Evolutionary conservation across 1,140 invertebrate genomes (phyloP), one percentile per base, ranked within the genome.

Genomic region (roundworm (Caenorhabditis elegans)): DNA sequence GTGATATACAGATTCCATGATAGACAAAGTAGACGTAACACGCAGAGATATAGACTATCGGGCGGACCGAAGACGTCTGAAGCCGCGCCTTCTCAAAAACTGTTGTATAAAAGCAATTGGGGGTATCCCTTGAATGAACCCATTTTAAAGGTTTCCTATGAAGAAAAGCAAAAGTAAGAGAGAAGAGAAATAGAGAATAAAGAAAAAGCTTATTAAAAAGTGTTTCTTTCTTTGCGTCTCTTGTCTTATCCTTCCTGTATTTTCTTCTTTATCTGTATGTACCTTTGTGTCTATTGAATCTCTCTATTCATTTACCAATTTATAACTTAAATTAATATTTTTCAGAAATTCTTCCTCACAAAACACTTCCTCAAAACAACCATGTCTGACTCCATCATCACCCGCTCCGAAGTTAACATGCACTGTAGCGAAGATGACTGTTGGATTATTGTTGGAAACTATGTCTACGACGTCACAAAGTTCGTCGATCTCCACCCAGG

Each of bases 381-480:
- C 60, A 70, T 70, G 60, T 70, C 60, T 70, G 60, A 70, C 39
- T 19, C 60, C 26, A 70, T 70, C n/a, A 70, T 80, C 79, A 80
- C 82, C 47, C 65, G 82, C 22, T 53, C 48, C 65, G 82, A 84
- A 77, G 82, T 84, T 36, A 11, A 34, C 46, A 51, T 55, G 65
- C 82, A 84, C 82, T 48, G 60, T 48, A 46, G 36, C 24, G 82
- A 82, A 19, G 82, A 82, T 17, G 79, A 82, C 28, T 76, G 70
- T 28, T 84, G 82, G 82, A 43, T 84, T 47, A 82, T 84, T 53
- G 55, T 84, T 55, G 47, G 76, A 43, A 84, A 84, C 43, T 36
- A 76, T 34, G 79, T 84, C 10, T 84, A 77, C 82, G 79, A 84
- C 76, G 78, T 84, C 26, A 82, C 79, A 11, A 46, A 36, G 22